A percentile compares a stretch with the other conserved stretches of the same genome.
phyloP scores from a whole-genome alignment of 2,888 invertebrate genomes.

The Euproctis similis region DNA sequence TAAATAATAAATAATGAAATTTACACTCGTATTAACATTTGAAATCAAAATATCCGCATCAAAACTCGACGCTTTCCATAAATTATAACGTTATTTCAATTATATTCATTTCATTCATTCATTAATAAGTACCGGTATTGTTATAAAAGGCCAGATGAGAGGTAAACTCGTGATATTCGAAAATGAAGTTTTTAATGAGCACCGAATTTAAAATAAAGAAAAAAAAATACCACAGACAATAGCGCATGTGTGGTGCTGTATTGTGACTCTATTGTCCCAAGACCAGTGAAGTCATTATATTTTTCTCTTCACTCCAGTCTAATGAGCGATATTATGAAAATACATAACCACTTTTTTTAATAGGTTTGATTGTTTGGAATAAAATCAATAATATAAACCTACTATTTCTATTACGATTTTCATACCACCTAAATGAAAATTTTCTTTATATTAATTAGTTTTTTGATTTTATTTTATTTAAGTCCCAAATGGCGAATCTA shows the following conservation, averaged over 20 bases:
- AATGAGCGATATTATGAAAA: conserved; percentile 48
- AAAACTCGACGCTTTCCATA: no score
- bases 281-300: conserved; percentile 51
- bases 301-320: conserved; percentile 51
- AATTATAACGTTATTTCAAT: conserved; percentile 7
- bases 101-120: conserved; percentile 10
- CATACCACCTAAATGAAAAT: no score
- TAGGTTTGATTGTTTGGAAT: no score
- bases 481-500: no score
- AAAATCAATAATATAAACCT: no score
- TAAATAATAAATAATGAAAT: no score
- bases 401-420: no score
- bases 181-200: conserved; percentile 60
- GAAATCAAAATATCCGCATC: no score
- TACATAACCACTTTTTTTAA: no score
- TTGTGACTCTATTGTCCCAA: conserved; percentile 57
- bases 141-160: conserved; percentile 13
- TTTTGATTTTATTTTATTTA: no score
- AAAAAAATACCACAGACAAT: conserved; percentile 60
- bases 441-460: no score
- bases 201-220: conserved; percentile 61
- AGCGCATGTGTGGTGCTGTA: conserved; percentile 49
- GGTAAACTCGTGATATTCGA: conserved; percentile 24
- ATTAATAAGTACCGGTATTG: conserved; percentile 4
- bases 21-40: no score